These are phyloP conservation scores for Mesocentrotus franciscanus DNA, from an alignment of 53 echinoderm and acorn worm genomes.

Conservation along the genomic window DNA sequence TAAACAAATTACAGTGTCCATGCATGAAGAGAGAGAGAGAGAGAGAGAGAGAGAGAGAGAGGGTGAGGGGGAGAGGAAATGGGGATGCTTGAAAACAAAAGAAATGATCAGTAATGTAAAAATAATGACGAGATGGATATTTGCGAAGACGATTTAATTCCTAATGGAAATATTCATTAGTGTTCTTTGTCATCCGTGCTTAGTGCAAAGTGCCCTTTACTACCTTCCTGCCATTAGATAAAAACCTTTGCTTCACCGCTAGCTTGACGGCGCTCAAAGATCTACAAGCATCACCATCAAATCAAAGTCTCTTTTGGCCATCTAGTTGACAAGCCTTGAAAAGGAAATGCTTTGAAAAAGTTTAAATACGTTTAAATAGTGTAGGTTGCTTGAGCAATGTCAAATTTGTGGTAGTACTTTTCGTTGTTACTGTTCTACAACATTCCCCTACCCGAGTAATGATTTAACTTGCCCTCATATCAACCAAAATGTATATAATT, in stretches of 20 bases:
- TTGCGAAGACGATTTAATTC: slow-evolving; percentile 14
- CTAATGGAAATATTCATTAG: slow-evolving; percentile 29
- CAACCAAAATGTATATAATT: background rate
- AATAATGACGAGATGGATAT: background rate
- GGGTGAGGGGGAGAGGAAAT: background rate
- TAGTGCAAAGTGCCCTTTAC: background rate
- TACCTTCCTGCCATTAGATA: slow-evolving; percentile 11
- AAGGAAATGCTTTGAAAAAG: background rate
- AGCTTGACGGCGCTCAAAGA: slow-evolving; percentile 17
- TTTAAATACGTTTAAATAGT: background rate
- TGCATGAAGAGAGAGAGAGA: background rate
- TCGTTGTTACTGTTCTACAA: background rate
- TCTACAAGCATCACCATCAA: background rate
- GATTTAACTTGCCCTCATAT: background rate
- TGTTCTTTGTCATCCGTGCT: background rate
- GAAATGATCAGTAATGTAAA: background rate
- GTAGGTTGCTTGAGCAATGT: background rate
- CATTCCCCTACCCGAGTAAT: background rate
- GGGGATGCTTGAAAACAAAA: background rate
- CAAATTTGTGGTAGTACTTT: background rate
- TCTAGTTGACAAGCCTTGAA: background rate
- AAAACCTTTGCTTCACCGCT: slow-evolving; percentile 10
- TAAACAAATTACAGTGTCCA: background rate
- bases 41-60: background rate
- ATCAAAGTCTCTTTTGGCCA: background rate